phyloP scores from a whole-genome alignment of 35 echinoderm and acorn worm genomes.

The Apostichopus parvimensis region DNA sequence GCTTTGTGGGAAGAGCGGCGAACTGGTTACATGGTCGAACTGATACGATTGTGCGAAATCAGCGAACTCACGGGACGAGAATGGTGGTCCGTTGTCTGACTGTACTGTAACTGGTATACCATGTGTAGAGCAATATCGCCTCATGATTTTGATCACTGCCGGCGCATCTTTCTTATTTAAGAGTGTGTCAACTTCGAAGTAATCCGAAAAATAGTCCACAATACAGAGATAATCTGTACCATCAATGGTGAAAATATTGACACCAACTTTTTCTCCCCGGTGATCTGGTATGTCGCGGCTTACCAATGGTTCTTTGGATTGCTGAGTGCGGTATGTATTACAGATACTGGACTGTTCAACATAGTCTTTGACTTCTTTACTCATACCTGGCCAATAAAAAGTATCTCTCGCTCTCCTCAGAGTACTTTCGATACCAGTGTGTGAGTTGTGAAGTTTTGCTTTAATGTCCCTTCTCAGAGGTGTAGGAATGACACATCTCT shows the following conservation, averaged over 20 bases:
- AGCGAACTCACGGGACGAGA: constrained; percentile 64
- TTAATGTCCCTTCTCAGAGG: background rate
- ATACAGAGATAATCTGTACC: constrained; percentile 28
- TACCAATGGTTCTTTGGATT: background rate
- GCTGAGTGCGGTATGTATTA: no score
- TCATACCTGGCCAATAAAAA: no score
- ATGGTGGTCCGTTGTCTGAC: constrained; percentile 75
- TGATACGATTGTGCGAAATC: constrained; percentile 46
- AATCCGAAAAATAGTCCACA: constrained; percentile 71
- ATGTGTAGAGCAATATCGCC: constrained; percentile 60
- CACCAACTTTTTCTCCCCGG: background rate
- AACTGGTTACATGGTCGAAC: constrained; percentile 44
- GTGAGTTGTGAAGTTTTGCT: background rate
- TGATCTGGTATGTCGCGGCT: constrained; percentile 27
- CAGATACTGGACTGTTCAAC: no score
- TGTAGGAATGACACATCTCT: no score
- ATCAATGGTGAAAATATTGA: constrained; percentile 21
- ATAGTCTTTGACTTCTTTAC: no score
- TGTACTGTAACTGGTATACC: constrained; percentile 48
- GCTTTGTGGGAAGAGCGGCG: constrained; percentile 60
- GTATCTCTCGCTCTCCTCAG: no score
- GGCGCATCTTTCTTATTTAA: background rate
- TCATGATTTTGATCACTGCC: constrained; percentile 42
- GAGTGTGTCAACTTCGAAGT: constrained; percentile 54
- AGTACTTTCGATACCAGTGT: no score